These are phyloP conservation scores for Phrynocephalus forsythii DNA, from an alignment of 2,797 vertebrate species.

Conservation along the genomic window DNA sequence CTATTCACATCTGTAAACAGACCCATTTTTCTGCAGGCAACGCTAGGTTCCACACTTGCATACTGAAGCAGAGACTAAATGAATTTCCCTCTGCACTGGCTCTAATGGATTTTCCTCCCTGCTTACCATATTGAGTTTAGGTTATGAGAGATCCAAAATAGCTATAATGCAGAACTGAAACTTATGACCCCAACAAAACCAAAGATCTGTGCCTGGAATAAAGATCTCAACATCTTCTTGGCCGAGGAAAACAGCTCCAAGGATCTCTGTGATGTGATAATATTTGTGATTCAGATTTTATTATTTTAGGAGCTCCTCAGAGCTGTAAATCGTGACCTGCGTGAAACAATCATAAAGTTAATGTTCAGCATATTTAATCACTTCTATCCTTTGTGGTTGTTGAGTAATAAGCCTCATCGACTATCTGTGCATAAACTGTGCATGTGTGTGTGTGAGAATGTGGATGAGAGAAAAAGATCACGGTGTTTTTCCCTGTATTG, in stretches of 20 bases:
- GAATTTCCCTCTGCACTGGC: background rate
- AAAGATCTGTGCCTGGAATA: background rate
- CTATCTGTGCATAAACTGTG: background rate
- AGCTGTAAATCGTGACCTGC: conserved; percentile 17
- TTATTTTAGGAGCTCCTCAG: conserved; percentile 15
- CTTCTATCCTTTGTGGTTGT: conserved; percentile 9
- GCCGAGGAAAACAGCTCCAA: conserved; percentile 4
- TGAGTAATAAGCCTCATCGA: background rate
- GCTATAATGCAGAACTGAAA: background rate
- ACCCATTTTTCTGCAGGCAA: background rate
- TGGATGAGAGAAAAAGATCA: background rate
- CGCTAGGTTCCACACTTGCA: conserved; percentile 5
- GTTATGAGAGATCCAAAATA: conserved; percentile 20
- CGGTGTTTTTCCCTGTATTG: background rate
- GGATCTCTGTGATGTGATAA: background rate
- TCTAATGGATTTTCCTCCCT: background rate
- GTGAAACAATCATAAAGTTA: conserved; percentile 3
- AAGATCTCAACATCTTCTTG: conserved; percentile 13
- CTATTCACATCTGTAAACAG: background rate
- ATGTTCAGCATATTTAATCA: background rate
- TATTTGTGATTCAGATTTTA: conserved; percentile 36
- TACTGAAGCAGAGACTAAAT: background rate
- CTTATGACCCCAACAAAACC: conserved; percentile 3
- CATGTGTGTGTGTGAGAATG: no score
- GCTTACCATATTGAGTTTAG: conserved; percentile 24